Conservation (phyloP, 2,888 invertebrate species). For the Stenodema calcarata region DNA sequence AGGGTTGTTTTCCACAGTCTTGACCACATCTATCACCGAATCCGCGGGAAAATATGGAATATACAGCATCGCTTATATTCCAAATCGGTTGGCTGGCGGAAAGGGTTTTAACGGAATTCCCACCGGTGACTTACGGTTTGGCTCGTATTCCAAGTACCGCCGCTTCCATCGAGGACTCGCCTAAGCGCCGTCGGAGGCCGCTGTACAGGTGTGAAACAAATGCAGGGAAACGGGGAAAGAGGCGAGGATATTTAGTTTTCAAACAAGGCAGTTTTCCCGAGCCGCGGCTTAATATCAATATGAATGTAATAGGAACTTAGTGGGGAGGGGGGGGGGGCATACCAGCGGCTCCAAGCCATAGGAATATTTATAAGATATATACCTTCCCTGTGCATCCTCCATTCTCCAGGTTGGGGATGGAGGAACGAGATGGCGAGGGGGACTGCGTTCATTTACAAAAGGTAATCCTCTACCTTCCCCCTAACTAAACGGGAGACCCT, state of each 20-base stretch:
- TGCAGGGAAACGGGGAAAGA: not conserved
- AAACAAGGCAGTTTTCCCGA: not conserved
- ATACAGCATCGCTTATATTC: too few species aligned
- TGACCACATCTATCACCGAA: too few species aligned
- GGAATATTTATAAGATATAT: constrained; percentile 13
- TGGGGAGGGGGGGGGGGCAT: not conserved
- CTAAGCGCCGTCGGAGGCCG: not conserved
- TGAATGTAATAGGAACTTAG: not conserved
- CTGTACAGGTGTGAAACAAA: not conserved
- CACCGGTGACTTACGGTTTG: too few species aligned
- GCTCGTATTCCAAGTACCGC: not conserved
- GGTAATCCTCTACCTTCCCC: not conserved
- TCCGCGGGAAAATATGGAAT: too few species aligned
- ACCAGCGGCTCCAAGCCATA: not conserved
- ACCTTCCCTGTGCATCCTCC: not conserved
- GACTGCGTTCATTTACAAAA: not conserved
- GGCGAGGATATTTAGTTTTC: not conserved
- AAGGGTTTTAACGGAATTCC: too few species aligned
- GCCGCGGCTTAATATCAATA: not conserved
- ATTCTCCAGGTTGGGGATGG: not conserved
- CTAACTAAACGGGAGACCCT: not conserved
- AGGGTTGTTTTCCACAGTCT: too few species aligned
- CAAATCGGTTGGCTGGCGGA: too few species aligned
- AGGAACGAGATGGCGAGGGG: not conserved
- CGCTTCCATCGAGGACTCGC: not conserved